Conservation (phyloP, 2,888 invertebrate species). For the Monopis laevigella region DNA sequence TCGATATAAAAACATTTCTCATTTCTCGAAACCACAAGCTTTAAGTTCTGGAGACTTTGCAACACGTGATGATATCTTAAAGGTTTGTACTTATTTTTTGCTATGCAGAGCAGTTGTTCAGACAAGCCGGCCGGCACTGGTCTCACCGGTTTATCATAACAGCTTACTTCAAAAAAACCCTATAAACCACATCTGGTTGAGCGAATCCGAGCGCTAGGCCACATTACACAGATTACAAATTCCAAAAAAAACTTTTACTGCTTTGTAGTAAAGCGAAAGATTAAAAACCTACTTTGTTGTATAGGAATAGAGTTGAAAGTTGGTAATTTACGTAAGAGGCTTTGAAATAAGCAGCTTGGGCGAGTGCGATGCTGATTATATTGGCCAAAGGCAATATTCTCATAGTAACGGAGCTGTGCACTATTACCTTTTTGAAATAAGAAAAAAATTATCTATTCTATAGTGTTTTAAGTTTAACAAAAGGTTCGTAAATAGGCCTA, state of each 20-base stretch:
- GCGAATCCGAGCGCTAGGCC: constrained; percentile 21
- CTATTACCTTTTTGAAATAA: constrained; percentile 3
- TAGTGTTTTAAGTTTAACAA: no score
- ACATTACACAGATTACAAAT: constrained; percentile 3
- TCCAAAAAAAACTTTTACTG: constrained; percentile 3
- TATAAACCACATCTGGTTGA: constrained; percentile 14
- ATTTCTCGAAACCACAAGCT: no score
- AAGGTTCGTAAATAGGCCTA: no score
- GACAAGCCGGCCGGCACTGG: constrained; percentile 42
- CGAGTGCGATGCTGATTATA: constrained; percentile 28
- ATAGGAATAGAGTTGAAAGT: not conserved
- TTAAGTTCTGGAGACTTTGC: no score
- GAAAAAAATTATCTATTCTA: not conserved
- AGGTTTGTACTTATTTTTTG: constrained; percentile 35
- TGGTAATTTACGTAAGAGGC: no score
- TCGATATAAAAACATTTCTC: no score
- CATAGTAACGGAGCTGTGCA: constrained; percentile 2
- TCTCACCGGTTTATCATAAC: constrained; percentile 39
- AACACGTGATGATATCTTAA: constrained; percentile 9
- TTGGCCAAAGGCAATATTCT: constrained; percentile 28
- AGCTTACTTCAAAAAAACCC: constrained; percentile 23
- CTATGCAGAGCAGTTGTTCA: constrained; percentile 38
- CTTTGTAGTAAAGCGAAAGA: not conserved
- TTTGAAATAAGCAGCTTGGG: constrained; percentile 14
- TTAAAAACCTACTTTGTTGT: not conserved